A percentile compares a stretch with the other conserved stretches of the same genome.
These are phyloP conservation scores for Anorthoa munda DNA, from an alignment of 2,888 invertebrate genomes.

Conservation along the genomic window DNA sequence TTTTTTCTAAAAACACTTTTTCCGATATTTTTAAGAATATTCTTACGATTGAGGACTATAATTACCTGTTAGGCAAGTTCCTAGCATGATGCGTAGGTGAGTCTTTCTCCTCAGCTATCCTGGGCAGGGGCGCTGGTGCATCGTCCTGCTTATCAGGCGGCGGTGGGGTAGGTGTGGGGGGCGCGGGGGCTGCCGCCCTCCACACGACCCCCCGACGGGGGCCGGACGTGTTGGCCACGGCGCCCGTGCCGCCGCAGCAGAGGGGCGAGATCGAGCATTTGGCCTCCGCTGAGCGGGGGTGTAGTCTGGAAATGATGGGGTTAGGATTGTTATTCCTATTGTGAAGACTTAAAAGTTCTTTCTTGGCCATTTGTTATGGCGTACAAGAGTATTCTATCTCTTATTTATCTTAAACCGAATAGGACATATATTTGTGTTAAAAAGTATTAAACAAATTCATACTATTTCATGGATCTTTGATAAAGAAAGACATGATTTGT, in stretches of 20 bases:
- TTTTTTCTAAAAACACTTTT: no score
- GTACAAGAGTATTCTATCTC: no score
- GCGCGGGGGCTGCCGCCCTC: slow-evolving; percentile 79
- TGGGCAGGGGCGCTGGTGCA: slow-evolving; percentile 92
- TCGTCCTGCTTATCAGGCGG: slow-evolving; percentile 83
- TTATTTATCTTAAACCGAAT: no score
- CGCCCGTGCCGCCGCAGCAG: slow-evolving; percentile 91
- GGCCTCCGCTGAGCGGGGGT: slow-evolving; percentile 96
- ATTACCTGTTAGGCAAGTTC: slow-evolving; percentile 78
- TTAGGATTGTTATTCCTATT: no score
- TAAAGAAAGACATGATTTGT: no score
- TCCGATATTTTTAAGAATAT: no score
- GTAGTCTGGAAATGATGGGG: slow-evolving; percentile 83
- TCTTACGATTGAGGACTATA: no score
- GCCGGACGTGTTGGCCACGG: slow-evolving; percentile 80
- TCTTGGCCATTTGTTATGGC: no score
- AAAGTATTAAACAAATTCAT: no score
- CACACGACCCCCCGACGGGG: slow-evolving; percentile 76
- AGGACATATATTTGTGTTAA: no score
- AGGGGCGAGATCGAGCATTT: slow-evolving; percentile 96
- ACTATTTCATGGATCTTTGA: no score
- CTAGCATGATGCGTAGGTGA: slow-evolving; percentile 92
- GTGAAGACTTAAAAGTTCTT: no score
- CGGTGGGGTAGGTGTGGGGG: slow-evolving; percentile 82
- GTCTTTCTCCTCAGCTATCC: slow-evolving; percentile 97